phyloP scores from a whole-genome alignment of 1,140 invertebrate genomes.

The Nasonia longicornis region DNA sequence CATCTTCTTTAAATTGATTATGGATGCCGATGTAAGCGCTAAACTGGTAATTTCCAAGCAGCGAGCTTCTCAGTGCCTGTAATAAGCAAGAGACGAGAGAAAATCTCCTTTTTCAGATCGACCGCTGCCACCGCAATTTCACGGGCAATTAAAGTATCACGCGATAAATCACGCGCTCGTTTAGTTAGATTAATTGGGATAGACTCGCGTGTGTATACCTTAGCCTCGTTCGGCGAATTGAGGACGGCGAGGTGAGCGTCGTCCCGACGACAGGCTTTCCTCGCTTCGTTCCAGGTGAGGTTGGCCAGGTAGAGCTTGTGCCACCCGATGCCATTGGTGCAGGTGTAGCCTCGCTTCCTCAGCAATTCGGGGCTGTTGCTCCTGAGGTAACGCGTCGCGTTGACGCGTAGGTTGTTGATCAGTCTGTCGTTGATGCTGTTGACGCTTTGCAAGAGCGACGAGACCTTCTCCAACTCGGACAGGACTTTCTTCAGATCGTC shows the following conservation, averaged over 20 bases:
- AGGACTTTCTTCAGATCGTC: background rate
- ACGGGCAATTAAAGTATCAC: background rate
- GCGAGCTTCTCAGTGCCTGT: constrained; percentile 37
- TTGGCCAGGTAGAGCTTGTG: constrained; percentile 62
- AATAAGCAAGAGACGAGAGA: constrained; percentile 24
- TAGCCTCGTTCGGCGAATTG: constrained; percentile 55
- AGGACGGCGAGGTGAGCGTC: constrained; percentile 53
- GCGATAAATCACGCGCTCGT: background rate
- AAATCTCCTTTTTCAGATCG: background rate
- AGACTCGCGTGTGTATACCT: constrained; percentile 43
- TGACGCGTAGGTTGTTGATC: background rate
- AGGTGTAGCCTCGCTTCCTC: constrained; percentile 54
- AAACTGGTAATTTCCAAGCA: constrained; percentile 46
- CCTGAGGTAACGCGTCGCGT: background rate
- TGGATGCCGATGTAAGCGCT: constrained; percentile 50
- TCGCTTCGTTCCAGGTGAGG: constrained; percentile 61
- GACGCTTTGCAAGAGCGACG: constrained; percentile 5
- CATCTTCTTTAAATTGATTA: constrained; percentile 46
- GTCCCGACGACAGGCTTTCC: constrained; percentile 61
- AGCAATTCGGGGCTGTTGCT: background rate
- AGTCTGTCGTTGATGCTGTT: background rate
- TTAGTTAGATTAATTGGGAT: background rate
- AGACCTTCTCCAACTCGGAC: constrained; percentile 2
- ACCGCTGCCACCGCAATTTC: background rate
- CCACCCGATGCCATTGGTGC: constrained; percentile 54